Percentiles rank a stretch among this genome's conserved stretches.
Evolutionary conservation across 2,797 vertebrate genomes (phyloP).

Genomic region (Bradypus variegatus): DNA sequence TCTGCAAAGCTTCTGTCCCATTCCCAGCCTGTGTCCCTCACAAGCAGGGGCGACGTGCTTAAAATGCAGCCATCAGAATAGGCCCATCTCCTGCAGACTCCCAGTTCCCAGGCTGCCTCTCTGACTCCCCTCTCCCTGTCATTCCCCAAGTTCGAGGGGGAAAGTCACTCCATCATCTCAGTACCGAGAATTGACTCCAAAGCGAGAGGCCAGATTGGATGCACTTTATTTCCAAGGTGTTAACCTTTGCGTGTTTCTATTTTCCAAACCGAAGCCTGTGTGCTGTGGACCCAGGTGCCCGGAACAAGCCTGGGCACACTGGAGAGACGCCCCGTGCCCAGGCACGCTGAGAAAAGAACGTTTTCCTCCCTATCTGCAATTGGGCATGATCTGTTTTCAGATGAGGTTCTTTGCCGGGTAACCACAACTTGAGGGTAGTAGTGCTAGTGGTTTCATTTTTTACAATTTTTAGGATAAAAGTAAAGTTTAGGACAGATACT

Average conservation of each 20-base stretch:
- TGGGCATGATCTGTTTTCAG: not conserved
- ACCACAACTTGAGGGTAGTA: not conserved
- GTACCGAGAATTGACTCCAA: not conserved
- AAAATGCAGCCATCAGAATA: fast-evolving
- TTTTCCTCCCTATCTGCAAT: not conserved
- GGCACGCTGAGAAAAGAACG: not conserved
- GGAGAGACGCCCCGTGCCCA: not conserved
- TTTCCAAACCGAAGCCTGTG: not conserved
- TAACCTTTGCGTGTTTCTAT: not conserved
- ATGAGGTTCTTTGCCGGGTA: not conserved
- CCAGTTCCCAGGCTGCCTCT: not conserved
- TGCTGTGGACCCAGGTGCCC: not conserved
- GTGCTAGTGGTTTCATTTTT: not conserved
- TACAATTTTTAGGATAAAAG: not conserved
- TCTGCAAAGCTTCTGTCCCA: not conserved
- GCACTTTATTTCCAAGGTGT: not conserved
- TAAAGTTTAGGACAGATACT: not conserved
- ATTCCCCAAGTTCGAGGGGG: not conserved
- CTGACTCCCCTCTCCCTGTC: not conserved
- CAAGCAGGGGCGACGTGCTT: fast-evolving
- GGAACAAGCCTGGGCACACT: not conserved
- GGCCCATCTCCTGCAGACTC: not conserved
- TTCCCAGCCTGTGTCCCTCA: not conserved
- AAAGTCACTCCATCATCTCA: not conserved
- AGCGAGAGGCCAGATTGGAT: not conserved